These are phyloP conservation scores for Choloepus hoffmanni DNA, from an alignment of 2,113 vertebrate species.

Conservation along the genomic window DNA sequence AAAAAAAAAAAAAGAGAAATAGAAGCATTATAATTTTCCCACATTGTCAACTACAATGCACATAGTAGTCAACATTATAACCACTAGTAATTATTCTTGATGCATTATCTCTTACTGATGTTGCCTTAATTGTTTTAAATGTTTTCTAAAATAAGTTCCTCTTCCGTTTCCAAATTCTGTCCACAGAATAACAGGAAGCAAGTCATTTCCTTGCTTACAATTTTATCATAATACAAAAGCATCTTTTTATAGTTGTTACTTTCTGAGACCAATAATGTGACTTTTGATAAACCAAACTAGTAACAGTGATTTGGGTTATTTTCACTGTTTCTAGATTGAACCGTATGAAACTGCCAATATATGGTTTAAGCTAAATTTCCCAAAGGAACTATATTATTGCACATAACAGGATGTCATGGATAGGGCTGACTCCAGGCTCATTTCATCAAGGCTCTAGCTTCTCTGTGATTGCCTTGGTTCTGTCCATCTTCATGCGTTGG, in stretches of 20 bases:
- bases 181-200: slow-evolving; percentile 50
- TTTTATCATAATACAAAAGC: slow-evolving; percentile 30
- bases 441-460: background rate
- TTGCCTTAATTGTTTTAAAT: slow-evolving; percentile 41
- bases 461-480: background rate
- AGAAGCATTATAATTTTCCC: background rate
- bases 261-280: background rate
- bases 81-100: background rate
- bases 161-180: slow-evolving; percentile 38
- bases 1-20: background rate
- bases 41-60: background rate
- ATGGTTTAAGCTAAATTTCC: background rate
- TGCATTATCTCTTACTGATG: background rate
- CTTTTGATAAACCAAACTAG: slow-evolving; percentile 22
- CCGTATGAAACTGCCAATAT: background rate
- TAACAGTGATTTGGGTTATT: slow-evolving; percentile 37
- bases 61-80: background rate
- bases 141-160: slow-evolving; percentile 60
- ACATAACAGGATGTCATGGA: background rate
- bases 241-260: background rate
- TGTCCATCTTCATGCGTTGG: background rate
- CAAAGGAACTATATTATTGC: background rate
- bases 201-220: slow-evolving; percentile 53
- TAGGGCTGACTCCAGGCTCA: background rate
- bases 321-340: background rate